Percentiles rank a stretch among this genome's conserved stretches.
These are phyloP conservation scores for Zosterops borbonicus DNA, from an alignment of 2,113 vertebrate genomes.

Conservation along the genomic window DNA sequence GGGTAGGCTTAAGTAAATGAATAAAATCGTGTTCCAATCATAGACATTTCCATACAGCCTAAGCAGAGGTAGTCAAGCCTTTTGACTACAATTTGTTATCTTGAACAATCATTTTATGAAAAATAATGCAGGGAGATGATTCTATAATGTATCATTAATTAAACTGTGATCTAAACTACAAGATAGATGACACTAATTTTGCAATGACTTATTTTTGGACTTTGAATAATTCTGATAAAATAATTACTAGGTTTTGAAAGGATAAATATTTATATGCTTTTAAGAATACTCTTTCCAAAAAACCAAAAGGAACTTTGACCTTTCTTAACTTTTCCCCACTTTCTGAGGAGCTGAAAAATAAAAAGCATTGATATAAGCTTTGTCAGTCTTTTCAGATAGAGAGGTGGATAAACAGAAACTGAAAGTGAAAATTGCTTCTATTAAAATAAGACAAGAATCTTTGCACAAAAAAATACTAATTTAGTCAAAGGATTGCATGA, in stretches of 20 bases:
- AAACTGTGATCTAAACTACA: not conserved
- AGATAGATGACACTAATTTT: not conserved
- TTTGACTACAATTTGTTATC: not conserved
- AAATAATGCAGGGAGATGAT: not conserved
- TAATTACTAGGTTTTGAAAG: not conserved
- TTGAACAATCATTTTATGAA: not conserved
- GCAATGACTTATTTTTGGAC: not conserved
- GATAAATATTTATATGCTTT: not conserved
- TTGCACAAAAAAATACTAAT: not conserved
- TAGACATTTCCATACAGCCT: rapidly evolving
- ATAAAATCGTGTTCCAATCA: not conserved
- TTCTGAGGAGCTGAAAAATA: not conserved
- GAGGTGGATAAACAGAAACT: not conserved
- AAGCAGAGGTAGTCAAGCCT: not conserved
- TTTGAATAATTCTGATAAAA: not conserved
- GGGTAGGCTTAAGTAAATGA: not conserved
- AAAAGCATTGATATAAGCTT: not conserved
- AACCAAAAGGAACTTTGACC: not conserved
- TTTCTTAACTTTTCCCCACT: not conserved
- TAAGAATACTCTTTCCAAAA: not conserved
- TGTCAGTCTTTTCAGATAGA: not conserved
- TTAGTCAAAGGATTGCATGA: not conserved
- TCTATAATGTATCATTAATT: not conserved
- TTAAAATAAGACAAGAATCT: not conserved
- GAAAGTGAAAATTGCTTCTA: not conserved